These are phyloP conservation scores for Pterois miles DNA, from an alignment of 2,797 vertebrate genomes.

Conservation along the genomic window DNA sequence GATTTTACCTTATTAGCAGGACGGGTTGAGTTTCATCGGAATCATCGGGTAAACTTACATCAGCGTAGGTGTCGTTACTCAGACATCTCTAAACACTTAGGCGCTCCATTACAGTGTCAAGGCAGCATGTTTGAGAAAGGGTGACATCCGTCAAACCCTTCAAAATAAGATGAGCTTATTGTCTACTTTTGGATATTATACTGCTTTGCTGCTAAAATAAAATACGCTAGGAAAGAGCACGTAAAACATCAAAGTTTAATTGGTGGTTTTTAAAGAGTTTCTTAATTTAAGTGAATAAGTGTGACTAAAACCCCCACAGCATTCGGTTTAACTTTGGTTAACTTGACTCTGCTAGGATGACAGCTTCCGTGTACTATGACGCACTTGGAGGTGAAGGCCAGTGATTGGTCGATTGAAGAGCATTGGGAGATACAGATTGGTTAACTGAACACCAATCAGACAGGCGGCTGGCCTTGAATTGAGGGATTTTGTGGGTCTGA, in stretches of 20 bases:
- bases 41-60: not conserved
- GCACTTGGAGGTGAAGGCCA: not conserved
- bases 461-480: not conserved
- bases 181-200: not conserved
- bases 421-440: not conserved
- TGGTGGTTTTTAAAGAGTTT: not conserved
- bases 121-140: fast-evolving
- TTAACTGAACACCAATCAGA: not conserved
- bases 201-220: fast-evolving
- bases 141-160: constrained; percentile 1
- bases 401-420: constrained; percentile 1
- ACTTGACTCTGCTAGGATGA: not conserved
- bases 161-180: constrained; percentile 19
- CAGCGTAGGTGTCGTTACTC: not conserved
- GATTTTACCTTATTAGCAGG: constrained; percentile 1
- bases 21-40: not conserved
- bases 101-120: fast-evolving
- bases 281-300: not conserved
- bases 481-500: not conserved
- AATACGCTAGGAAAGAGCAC: fast-evolving
- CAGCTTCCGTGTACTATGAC: not conserved
- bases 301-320: not conserved
- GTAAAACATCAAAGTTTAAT: fast-evolving
- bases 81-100: not conserved
- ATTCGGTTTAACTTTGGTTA: not conserved